Percentiles rank a stretch among this genome's conserved stretches.
phyloP scores from a whole-genome alignment of 92 coral and sea anemone species.

The Desmophyllum pertusum region DNA sequence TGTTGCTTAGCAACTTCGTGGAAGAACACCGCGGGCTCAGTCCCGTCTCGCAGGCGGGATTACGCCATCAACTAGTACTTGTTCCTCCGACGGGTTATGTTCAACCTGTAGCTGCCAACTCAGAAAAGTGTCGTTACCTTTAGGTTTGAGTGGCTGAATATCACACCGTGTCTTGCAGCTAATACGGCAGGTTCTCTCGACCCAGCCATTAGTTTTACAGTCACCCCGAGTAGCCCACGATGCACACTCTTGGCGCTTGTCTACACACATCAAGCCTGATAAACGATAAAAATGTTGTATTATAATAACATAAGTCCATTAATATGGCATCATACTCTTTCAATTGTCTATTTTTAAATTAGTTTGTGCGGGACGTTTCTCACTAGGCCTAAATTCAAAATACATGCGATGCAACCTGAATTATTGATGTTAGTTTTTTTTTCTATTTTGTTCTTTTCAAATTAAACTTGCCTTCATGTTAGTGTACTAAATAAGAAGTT shows the following conservation, averaged over 20 bases:
- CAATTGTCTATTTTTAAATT: not conserved
- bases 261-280: conserved; percentile 71
- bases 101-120: not conserved
- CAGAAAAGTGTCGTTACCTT: conserved; percentile 24
- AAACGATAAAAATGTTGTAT: not conserved
- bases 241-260: conserved; percentile 60
- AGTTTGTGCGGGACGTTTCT: not conserved
- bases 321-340: not conserved
- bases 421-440: too few relatives aligned
- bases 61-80: too few relatives aligned
- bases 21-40: too few relatives aligned
- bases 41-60: too few relatives aligned
- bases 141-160: conserved; percentile 65
- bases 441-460: too few relatives aligned
- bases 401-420: not conserved
- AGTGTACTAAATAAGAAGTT: not conserved
- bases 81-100: not conserved
- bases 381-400: not conserved
- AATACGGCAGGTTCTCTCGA: conserved; percentile 68
- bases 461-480: too few relatives aligned
- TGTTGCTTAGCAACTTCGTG: too few relatives aligned
- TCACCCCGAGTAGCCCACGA: conserved; percentile 71
- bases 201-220: conserved; percentile 69
- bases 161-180: conserved; percentile 84
- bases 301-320: not conserved